These are phyloP conservation scores for Erebia aethiops DNA, from an alignment of 2,888 invertebrate species.

Conservation along the genomic window DNA sequence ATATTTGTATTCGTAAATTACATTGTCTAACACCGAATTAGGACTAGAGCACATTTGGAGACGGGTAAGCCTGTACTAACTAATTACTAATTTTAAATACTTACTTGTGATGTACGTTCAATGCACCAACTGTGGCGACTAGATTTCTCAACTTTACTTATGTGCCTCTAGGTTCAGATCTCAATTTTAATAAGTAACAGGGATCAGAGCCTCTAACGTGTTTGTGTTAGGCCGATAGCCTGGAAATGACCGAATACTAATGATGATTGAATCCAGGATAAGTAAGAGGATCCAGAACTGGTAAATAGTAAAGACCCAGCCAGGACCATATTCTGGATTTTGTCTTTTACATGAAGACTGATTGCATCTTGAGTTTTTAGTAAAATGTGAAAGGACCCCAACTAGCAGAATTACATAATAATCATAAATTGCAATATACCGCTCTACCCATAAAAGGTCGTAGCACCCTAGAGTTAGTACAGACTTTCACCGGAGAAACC, in stretches of 20 bases:
- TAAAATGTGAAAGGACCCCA: neutral
- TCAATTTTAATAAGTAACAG: too few relatives aligned
- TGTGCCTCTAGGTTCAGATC: too few relatives aligned
- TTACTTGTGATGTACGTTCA: too few relatives aligned
- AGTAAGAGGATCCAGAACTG: too few relatives aligned
- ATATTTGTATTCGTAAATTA: neutral
- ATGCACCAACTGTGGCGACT: too few relatives aligned
- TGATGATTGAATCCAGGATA: too few relatives aligned
- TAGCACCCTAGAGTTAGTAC: conserved; percentile 26
- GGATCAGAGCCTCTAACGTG: too few relatives aligned
- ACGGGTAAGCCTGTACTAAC: neutral
- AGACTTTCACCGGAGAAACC: conserved; percentile 38
- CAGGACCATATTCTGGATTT: neutral
- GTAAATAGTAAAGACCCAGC: neutral
- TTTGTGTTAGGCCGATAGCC: too few relatives aligned
- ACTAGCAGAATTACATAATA: conserved; percentile 24
- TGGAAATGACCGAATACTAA: too few relatives aligned
- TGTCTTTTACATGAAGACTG: neutral
- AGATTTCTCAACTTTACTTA: too few relatives aligned
- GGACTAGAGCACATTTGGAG: neutral
- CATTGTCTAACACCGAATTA: neutral
- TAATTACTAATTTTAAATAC: neutral
- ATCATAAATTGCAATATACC: conserved; percentile 16
- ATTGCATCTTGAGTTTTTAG: neutral
- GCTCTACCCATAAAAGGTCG: conserved; percentile 30